Base-by-base conservation (phyloP, 2,113 vertebrate genomes). In the Naja naja region DNA sequence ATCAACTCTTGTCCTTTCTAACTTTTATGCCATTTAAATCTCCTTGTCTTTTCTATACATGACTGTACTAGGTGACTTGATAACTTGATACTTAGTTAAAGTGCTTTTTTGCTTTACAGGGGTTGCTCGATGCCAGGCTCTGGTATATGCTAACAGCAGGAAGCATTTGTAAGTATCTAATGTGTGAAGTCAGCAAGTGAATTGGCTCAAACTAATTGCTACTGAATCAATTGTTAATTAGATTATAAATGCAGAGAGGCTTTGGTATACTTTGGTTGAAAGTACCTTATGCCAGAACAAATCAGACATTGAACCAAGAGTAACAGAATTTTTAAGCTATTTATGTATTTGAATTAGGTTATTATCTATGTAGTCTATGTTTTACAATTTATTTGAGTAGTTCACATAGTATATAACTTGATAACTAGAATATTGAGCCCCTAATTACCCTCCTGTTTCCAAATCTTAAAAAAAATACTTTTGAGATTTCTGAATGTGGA, bases 121-220 rank as follows among this genome's bases (percentile, higher is more conserved):
- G 94, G 93, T 98, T 94, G 97, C 97, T 92, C 96, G 97, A 87
- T 97, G 97, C 96, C 97, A 96, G 95, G 97, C 96, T 94, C 96
- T 97, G 94, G 95, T 97, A 96, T 97, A 98, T 93, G 95, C 95
- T 89, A 97, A 98, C 95, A 98, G 95, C 97, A 97, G 96, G 94
- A 98, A 97, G 95, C 97, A 97, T 95, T 93, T 96, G 98, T 98
- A 98, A 98, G 98, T 98, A 97, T 97, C 88, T 85, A 45, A 9
- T 43, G 87, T 93, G 91, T 89, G 93, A 91, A 93, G 60, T 54
- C 49, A 55, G 91, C 8, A 87, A 64, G 91, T 64, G 22, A 53
- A 90, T 47, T 93, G 45, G 27, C 87, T 49, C 60, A 55, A 0
- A 25, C 11, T 1, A 14, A 7, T 90, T 96, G 58, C 89, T 91